These are phyloP conservation scores for Megaptera novaeangliae DNA, from an alignment of 2,113 vertebrate species.

Conservation along the genomic window DNA sequence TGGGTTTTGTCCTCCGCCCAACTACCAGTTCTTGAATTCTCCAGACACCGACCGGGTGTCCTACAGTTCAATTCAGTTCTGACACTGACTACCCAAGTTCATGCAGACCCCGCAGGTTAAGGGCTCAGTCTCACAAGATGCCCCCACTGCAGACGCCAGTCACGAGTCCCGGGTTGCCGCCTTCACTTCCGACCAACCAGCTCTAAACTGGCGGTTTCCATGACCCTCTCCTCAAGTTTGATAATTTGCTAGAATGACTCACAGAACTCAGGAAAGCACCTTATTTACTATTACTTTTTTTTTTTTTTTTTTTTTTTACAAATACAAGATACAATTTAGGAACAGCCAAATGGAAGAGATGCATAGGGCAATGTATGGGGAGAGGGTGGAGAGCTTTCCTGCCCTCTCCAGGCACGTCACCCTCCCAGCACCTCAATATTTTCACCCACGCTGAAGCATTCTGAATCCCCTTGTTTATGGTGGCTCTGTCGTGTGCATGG, in stretches of 20 bases:
- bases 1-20: background rate
- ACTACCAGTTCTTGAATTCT: background rate
- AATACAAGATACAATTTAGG: background rate
- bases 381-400: background rate
- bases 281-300: background rate
- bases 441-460: background rate
- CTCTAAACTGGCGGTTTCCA: background rate
- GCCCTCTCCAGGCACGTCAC: background rate
- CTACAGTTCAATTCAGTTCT: background rate
- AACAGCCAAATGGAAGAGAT: background rate
- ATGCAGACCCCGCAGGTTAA: background rate
- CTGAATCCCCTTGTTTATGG: background rate
- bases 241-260: background rate
- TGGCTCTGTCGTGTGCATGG: background rate
- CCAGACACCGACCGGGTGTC: background rate
- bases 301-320: background rate
- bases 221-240: background rate
- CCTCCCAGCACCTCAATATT: accelerated
- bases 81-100: background rate
- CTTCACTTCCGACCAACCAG: background rate
- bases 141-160: background rate
- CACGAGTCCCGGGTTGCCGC: background rate
- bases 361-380: background rate
- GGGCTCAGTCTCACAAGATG: background rate
- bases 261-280: background rate